Conservation (phyloP, 2,113 vertebrate species). For the Montifringilla adamsi region DNA sequence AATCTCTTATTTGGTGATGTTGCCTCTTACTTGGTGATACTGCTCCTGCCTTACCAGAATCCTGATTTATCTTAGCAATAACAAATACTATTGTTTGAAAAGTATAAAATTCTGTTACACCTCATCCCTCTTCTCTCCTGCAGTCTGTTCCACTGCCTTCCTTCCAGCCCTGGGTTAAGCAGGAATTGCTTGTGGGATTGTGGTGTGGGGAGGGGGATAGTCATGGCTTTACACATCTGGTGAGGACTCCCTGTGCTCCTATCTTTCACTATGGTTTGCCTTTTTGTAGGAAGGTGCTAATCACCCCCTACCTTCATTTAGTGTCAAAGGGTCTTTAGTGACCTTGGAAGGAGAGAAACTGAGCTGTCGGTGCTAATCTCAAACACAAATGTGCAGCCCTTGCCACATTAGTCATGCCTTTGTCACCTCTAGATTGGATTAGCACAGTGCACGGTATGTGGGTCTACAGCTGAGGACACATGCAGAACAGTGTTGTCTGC, state of each 20-base stretch:
- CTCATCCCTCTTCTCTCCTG: neutral
- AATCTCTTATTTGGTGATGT: neutral
- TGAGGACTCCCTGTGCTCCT: neutral
- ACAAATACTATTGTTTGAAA: neutral
- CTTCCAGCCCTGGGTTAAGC: neutral
- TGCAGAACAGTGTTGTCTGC: neutral
- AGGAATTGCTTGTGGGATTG: neutral
- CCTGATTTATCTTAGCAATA: neutral
- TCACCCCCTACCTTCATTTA: neutral
- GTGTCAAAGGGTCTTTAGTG: neutral
- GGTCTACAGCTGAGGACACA: neutral
- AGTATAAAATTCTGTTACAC: neutral
- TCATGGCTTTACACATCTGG: neutral
- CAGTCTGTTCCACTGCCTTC: neutral
- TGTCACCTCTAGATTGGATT: slow-evolving; percentile 48
- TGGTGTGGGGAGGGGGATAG: neutral
- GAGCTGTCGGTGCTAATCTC: neutral
- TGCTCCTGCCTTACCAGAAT: neutral
- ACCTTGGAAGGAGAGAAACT: slow-evolving; percentile 3
- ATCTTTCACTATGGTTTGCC: neutral
- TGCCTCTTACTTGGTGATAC: neutral
- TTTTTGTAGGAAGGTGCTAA: neutral
- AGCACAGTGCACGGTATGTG: neutral
- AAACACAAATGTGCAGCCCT: neutral
- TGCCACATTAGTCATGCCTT: slow-evolving; percentile 23